These are phyloP conservation scores for Diglossa cyanea DNA, from an alignment of 2,797 vertebrate genomes.

Conservation along the genomic window DNA sequence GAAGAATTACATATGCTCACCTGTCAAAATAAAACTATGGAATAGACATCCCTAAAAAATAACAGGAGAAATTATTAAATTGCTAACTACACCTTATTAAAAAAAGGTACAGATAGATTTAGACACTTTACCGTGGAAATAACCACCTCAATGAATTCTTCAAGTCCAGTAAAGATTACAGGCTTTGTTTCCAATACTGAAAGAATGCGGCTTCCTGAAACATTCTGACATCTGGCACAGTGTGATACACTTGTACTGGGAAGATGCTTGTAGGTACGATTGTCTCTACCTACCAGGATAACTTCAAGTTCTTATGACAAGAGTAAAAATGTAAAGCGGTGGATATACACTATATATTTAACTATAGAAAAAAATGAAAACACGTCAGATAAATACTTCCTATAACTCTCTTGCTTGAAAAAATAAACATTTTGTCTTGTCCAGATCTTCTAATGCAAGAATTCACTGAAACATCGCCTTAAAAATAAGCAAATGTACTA, in stretches of 20 bases:
- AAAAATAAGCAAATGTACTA: background rate
- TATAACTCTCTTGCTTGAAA: background rate
- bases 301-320: background rate
- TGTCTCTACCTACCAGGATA: background rate
- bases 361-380: background rate
- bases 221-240: background rate
- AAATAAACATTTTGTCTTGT: background rate
- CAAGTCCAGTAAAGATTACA: background rate
- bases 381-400: background rate
- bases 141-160: background rate
- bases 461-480: background rate
- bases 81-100: background rate
- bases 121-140: background rate
- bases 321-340: background rate
- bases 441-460: background rate
- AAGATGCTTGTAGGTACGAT: background rate
- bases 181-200: background rate
- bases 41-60: background rate
- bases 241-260: background rate
- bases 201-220: background rate
- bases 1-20: background rate
- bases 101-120: background rate
- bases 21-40: background rate
- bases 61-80: background rate
- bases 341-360: background rate